These are phyloP conservation scores for Solen grandis DNA, from an alignment of 1,140 invertebrate species.

Conservation along the genomic window DNA sequence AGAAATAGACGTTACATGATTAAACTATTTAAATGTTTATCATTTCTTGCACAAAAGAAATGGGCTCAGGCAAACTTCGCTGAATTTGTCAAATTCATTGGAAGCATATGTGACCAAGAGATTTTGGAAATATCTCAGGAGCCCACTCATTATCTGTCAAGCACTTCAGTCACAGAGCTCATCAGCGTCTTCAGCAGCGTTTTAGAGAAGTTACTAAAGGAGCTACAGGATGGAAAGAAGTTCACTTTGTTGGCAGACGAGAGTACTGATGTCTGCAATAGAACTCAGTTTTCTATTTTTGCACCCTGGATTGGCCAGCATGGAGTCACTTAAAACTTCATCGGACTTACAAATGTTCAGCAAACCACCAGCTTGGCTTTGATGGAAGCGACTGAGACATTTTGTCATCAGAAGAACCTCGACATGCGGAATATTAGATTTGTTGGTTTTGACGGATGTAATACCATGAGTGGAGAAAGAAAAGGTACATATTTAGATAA, in stretches of 20 bases:
- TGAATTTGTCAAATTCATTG: constrained; percentile 18
- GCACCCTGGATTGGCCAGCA: too few relatives aligned
- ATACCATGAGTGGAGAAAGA: not conserved
- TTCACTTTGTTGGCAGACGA: constrained; percentile 27
- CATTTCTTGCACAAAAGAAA: constrained; percentile 8
- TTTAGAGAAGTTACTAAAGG: not conserved
- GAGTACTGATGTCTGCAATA: not conserved
- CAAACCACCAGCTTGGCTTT: constrained; percentile 1
- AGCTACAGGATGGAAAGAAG: not conserved
- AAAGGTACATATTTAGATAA: not conserved
- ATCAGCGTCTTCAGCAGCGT: not conserved
- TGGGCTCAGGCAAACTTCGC: constrained; percentile 23
- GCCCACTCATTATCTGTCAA: not conserved
- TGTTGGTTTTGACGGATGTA: constrained; percentile 1
- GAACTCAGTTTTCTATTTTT: constrained; percentile 30
- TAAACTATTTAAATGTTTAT: not conserved
- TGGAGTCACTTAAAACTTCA: too few relatives aligned
- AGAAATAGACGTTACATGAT: not conserved
- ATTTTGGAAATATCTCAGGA: not conserved
- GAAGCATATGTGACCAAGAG: constrained; percentile 7
- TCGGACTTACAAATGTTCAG: too few relatives aligned
- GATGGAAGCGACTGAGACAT: not conserved
- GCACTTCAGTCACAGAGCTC: not conserved
- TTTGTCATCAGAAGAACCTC: not conserved
- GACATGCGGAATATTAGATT: not conserved